These are phyloP conservation scores for Chrysogorgia sp. DNA, from an alignment of 92 coral and sea anemone genomes.

Conservation along the genomic window DNA sequence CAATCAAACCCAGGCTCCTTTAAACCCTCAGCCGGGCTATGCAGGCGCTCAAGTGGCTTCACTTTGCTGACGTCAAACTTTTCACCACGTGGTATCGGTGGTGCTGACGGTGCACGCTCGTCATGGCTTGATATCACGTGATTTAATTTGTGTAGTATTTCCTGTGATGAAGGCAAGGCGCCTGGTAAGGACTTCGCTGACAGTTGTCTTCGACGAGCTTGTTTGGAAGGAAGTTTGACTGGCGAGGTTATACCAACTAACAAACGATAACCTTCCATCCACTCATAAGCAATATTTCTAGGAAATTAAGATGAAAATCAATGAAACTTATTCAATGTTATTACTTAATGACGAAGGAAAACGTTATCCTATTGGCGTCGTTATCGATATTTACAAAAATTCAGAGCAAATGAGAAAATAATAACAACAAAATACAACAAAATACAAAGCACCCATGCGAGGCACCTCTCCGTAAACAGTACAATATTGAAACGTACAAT, in stretches of 20 bases:
- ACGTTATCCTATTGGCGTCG: neutral
- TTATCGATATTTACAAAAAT: too few relatives aligned
- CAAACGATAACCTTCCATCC: slow-evolving; percentile 96
- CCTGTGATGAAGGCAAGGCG: slow-evolving; percentile 69
- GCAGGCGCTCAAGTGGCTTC: slow-evolving; percentile 2
- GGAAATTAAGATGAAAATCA: neutral
- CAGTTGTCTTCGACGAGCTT: slow-evolving; percentile 70
- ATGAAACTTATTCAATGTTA: neutral
- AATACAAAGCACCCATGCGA: neutral
- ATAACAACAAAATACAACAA: neutral
- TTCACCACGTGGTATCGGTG: slow-evolving; percentile 76
- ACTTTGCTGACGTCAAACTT: slow-evolving; percentile 1
- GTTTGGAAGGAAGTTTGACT: slow-evolving; percentile 67
- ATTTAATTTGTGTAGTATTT: slow-evolving; percentile 13
- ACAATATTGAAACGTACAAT: too few relatives aligned
- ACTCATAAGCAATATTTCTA: slow-evolving; percentile 84
- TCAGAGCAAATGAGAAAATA: too few relatives aligned
- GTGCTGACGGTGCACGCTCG: slow-evolving; percentile 94
- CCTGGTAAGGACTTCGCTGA: slow-evolving; percentile 93
- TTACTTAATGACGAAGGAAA: neutral
- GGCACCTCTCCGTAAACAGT: too few relatives aligned
- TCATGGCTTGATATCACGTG: slow-evolving; percentile 1
- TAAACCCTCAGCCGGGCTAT: neutral
- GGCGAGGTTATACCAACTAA: slow-evolving; percentile 86
- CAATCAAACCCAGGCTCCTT: slow-evolving; percentile 23